Evolutionary conservation across 2,888 invertebrate genomes (phyloP).

Genomic region (Achlya flavicornis): DNA sequence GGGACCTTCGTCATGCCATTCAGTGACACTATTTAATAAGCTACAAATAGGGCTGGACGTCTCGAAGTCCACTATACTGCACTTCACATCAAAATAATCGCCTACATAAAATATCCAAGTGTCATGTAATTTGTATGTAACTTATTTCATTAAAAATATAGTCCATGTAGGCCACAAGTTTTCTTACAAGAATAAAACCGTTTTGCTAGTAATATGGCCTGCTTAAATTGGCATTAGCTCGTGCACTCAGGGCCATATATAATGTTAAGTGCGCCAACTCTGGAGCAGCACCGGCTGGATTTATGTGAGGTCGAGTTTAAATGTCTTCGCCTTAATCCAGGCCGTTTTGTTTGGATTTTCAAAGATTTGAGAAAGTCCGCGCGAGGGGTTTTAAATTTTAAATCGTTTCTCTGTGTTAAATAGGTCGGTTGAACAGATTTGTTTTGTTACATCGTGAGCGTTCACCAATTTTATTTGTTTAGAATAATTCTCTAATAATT

Average conservation of each 20-base stretch:
- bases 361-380: conserved; percentile 13
- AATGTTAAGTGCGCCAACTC: conserved; percentile 42
- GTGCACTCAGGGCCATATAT: conserved; percentile 42
- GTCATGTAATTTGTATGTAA: too few species aligned
- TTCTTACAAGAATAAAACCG: conserved; percentile 37
- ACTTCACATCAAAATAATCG: too few species aligned
- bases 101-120: too few species aligned
- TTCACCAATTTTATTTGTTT: too few species aligned
- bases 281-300: conserved; percentile 22
- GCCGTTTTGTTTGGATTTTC: conserved; percentile 23
- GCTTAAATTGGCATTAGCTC: conserved; percentile 48
- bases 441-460: not conserved
- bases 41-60: too few species aligned
- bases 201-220: conserved; percentile 38
- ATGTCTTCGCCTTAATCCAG: conserved; percentile 24
- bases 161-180: conserved; percentile 18
- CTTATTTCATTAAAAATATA: not conserved
- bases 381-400: conserved; percentile 5
- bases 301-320: conserved; percentile 34
- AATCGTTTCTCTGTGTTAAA: not conserved
- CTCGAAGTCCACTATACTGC: too few species aligned
- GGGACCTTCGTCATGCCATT: too few species aligned
- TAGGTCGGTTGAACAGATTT: not conserved
- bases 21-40: too few species aligned
- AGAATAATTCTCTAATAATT: too few species aligned